These are phyloP conservation scores for Perca schrenkii DNA, from an alignment of 2,113 vertebrate species.

Conservation along the genomic window DNA sequence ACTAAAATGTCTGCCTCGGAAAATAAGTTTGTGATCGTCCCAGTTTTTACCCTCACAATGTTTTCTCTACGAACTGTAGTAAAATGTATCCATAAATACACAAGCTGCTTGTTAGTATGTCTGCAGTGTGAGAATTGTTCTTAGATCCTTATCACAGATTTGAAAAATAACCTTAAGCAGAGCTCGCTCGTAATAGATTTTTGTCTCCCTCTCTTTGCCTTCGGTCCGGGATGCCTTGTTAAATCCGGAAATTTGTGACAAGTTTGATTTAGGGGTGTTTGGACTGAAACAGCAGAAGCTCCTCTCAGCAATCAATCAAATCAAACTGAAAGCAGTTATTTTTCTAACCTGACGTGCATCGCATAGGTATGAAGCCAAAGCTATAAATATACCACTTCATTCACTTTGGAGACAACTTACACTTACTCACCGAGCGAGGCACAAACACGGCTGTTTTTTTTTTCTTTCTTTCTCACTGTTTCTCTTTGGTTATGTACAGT, in stretches of 20 bases:
- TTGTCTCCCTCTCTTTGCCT: slow-evolving; percentile 47
- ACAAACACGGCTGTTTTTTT: slow-evolving; percentile 21
- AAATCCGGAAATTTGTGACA: slow-evolving; percentile 83
- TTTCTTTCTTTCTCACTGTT: slow-evolving; percentile 7
- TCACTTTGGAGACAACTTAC: slow-evolving; percentile 60
- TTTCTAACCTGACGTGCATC: slow-evolving; percentile 81
- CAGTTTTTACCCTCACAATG: slow-evolving; percentile 9
- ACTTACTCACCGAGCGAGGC: slow-evolving; percentile 47
- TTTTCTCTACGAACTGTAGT: not conserved
- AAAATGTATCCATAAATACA: slow-evolving; percentile 27
- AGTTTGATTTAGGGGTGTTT: slow-evolving; percentile 85
- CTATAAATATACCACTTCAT: slow-evolving; percentile 77
- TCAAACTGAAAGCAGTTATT: slow-evolving; percentile 83
- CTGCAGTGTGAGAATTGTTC: slow-evolving; percentile 20
- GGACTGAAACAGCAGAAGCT: slow-evolving; percentile 85
- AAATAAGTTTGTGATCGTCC: not conserved
- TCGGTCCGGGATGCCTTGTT: slow-evolving; percentile 68
- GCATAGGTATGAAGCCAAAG: slow-evolving; percentile 75
- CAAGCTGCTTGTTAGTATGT: slow-evolving; percentile 36
- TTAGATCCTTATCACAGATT: slow-evolving; percentile 62
- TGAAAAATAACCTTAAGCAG: slow-evolving; percentile 45
- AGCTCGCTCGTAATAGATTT: slow-evolving; percentile 55
- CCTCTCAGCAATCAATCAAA: slow-evolving; percentile 83
- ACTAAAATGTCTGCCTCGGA: not conserved
- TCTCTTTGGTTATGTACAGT: not conserved